Evolutionary conservation across 2,797 vertebrate species (phyloP), one percentile per base, ranked within the genome.

Genomic region (Chromobotia macracanthus): DNA sequence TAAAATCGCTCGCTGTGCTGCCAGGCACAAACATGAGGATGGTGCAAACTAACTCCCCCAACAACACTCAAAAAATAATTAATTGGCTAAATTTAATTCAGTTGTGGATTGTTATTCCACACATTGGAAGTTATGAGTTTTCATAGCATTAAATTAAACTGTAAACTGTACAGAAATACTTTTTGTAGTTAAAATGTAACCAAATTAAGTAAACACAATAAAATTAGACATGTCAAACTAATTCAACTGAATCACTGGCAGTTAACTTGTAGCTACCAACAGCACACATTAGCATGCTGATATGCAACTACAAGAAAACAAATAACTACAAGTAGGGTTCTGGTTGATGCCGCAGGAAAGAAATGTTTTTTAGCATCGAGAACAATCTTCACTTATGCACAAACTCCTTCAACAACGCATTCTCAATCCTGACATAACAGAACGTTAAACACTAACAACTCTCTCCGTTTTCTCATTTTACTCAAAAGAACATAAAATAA

Each of bases 21-120:
- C 63, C 63, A 31, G 55, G 56, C 21, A 72, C 60, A 35, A 82
- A 71, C 67, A 19, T 25, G 46, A 78, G 67, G 46, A 78, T 51
- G 38, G n/a, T 28, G 60, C 44, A 5, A 46, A 70, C 69, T 68
- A 56, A 67, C 51, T 66, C 3, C 1, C 21, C 7, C 25, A 61
- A 35, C 18, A 10, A 28, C 18, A 18, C 28, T 31, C 16, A 10
- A 38, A 56, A 23, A 15, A 28, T 1, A 60, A 60, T 60, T 6
- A 28, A 60, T 28, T 25, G 13, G 13, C 12, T 15, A 16, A 28
- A 60, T 28, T 60, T 28, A 16, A 60, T 25, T 60, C 5, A 15
- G 25, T 28, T 16, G 21, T 28, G 12, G 23, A 60, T 6, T 5
- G 56, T 15, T 19, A 12, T 16, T 56, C 0, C 23, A 23, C 50